These are phyloP conservation scores for Calypte anna DNA, from an alignment of 2,113 vertebrate genomes.

Conservation along the genomic window DNA sequence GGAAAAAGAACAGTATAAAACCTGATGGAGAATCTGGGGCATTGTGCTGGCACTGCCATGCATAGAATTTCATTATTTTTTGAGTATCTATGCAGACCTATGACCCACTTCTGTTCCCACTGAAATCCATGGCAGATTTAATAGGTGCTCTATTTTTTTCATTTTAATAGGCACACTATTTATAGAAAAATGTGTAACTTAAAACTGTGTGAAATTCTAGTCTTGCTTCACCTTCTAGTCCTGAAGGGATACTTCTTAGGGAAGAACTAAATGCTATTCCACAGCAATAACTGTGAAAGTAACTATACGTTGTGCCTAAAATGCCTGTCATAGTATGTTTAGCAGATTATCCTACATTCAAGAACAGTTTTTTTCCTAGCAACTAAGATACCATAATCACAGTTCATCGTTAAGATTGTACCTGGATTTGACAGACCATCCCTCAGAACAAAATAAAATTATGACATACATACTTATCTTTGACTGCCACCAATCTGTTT, in stretches of 20 bases:
- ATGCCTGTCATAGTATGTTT: background rate
- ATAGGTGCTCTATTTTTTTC: constrained; percentile 55
- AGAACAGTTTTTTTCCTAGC: background rate
- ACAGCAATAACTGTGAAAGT: background rate
- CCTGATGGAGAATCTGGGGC: constrained; percentile 56
- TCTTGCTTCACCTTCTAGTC: background rate
- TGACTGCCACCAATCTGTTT: background rate
- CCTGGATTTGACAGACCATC: background rate
- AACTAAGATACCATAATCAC: background rate
- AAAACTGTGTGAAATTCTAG: constrained; percentile 23
- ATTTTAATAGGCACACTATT: constrained; percentile 67
- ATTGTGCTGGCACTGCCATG: constrained; percentile 10
- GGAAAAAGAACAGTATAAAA: constrained; percentile 40
- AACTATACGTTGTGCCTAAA: background rate
- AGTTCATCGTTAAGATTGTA: background rate
- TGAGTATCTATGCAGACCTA: constrained; percentile 40
- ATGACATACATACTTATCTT: background rate
- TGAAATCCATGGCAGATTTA: constrained; percentile 56
- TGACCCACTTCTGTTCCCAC: constrained; percentile 61
- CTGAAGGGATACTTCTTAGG: background rate
- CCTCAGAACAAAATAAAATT: background rate
- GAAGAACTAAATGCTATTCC: background rate
- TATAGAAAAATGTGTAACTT: constrained; percentile 65
- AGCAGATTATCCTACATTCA: background rate
- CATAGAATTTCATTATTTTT: constrained; percentile 43